phyloP scores from a whole-genome alignment of 2,888 invertebrate genomes.

The Nemapogon koenigi region DNA sequence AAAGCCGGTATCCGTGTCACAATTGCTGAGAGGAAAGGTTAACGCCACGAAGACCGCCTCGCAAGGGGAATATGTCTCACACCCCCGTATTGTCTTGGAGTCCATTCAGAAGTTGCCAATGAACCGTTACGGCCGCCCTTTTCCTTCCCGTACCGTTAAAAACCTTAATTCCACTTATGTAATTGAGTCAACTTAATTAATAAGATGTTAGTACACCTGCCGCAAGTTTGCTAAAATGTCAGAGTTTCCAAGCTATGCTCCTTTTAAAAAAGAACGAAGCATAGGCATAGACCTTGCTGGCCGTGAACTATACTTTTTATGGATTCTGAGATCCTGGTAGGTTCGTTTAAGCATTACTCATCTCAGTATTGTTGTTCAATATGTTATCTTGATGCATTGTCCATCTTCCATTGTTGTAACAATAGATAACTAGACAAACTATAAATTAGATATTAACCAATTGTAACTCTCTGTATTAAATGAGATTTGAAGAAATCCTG shows the following conservation, averaged over 20 bases:
- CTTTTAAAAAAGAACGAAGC: no score
- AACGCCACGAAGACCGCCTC: no score
- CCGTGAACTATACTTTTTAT: conserved; percentile 55
- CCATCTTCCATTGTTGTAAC: conserved; percentile 21
- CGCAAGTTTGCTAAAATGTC: conserved; percentile 40
- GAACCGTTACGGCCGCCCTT: conserved; percentile 8
- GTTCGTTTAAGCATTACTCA: conserved; percentile 30
- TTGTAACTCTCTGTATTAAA: no score
- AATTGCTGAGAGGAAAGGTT: no score
- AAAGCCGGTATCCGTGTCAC: no score
- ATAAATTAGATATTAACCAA: no score
- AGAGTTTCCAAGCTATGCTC: no score
- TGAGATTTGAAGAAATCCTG: no score
- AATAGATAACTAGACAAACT: no score
- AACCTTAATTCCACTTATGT: conserved; percentile 10
- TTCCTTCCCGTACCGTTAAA: conserved; percentile 2
- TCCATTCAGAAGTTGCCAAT: conserved; percentile 5
- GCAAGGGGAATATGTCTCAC: no score
- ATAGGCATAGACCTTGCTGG: conserved; percentile 24
- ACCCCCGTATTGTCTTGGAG: no score
- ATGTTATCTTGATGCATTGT: conserved; percentile 28
- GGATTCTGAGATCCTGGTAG: conserved; percentile 42
- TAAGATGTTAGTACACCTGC: conserved; percentile 35
- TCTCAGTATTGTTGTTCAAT: conserved; percentile 27
- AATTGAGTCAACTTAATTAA: conserved; percentile 12